Evolutionary conservation across 2,888 invertebrate species (phyloP).

Genomic region (Eledone cirrhosa): DNA sequence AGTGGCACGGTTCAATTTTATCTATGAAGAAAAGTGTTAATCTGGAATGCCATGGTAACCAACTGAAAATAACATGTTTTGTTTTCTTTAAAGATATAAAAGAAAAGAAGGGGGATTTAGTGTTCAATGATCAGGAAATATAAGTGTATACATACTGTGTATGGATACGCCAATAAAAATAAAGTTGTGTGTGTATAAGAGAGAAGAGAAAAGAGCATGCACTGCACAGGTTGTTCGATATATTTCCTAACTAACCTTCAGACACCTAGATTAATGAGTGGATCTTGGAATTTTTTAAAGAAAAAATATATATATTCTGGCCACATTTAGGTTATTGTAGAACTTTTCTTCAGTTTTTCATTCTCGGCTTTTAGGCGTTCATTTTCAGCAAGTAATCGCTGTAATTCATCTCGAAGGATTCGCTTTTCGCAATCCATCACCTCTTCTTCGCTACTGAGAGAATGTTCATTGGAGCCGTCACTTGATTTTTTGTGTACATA

Average conservation of each 20-base stretch:
- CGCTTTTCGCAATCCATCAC: conserved; percentile 37
- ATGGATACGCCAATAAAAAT: neutral
- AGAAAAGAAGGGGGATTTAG: too few relatives aligned
- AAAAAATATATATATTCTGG: neutral
- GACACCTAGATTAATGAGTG: neutral
- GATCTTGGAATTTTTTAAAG: conserved; percentile 16
- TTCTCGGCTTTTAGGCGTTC: conserved; percentile 40
- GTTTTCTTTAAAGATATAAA: too few relatives aligned
- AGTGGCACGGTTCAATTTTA: too few relatives aligned
- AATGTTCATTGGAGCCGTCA: conserved; percentile 41
- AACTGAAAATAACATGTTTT: too few relatives aligned
- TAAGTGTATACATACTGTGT: neutral
- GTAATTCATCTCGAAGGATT: conserved; percentile 38
- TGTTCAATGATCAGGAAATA: neutral
- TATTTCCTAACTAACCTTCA: conserved; percentile 24
- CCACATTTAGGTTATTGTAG: neutral
- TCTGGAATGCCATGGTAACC: conserved; percentile 22
- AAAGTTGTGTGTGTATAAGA: neutral
- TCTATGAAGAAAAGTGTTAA: neutral
- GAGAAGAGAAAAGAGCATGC: neutral
- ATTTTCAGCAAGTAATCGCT: conserved; percentile 42
- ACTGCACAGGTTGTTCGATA: neutral
- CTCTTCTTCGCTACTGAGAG: conserved; percentile 45
- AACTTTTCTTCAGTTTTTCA: conserved; percentile 27
- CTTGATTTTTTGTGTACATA: conserved; percentile 30